Conservation (phyloP, 2,113 vertebrate species). For the Hyperopisus bebe region DNA sequence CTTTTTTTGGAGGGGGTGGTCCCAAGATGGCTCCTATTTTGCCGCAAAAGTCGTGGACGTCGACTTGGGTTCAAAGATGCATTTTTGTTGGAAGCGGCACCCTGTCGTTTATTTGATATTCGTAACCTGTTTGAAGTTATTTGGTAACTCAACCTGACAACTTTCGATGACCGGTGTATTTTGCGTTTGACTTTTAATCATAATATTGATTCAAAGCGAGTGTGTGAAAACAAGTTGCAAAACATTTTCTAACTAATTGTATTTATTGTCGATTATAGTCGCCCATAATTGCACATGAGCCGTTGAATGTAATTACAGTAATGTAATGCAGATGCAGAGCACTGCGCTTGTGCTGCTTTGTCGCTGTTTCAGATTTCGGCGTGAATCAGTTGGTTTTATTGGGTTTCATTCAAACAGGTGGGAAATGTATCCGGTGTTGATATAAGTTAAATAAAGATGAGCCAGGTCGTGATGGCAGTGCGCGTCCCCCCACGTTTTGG, state of each 20-base stretch:
- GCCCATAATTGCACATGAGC: not conserved
- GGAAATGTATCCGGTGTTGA: not conserved
- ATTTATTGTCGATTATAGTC: not conserved
- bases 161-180: not conserved
- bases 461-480: not conserved
- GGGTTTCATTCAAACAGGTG: not conserved
- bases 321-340: not conserved
- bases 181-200: not conserved
- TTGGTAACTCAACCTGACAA: not conserved
- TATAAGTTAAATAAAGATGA: not conserved
- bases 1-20: slow-evolving; percentile 50
- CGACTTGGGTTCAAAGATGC: slow-evolving; percentile 50
- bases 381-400: not conserved
- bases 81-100: slow-evolving; percentile 28
- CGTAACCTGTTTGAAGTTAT: not conserved
- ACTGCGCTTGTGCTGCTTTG: not conserved
- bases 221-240: not conserved
- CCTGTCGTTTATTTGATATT: not conserved
- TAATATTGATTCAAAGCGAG: not conserved
- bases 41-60: slow-evolving; percentile 46
- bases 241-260: not conserved
- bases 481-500: not conserved
- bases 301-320: not conserved
- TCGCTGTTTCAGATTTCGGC: not conserved
- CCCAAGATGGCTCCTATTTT: slow-evolving; percentile 73